Evolutionary conservation across 2,113 vertebrate species (phyloP).

Genomic region (Hippocampus comes): DNA sequence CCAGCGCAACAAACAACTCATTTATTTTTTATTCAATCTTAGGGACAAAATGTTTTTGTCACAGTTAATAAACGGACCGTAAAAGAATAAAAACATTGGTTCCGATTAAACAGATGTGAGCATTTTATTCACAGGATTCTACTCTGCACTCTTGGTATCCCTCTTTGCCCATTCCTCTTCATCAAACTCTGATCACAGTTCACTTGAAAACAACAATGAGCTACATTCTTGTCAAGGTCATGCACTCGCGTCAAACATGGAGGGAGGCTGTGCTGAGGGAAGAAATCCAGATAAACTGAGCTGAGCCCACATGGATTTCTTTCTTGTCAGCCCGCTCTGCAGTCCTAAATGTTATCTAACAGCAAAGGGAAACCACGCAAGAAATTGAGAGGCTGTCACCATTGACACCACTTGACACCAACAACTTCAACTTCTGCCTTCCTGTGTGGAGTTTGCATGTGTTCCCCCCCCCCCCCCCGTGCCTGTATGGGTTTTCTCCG

Average conservation of each 20-base stretch:
- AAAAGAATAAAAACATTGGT: conserved; percentile 3
- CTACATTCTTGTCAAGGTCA: conserved; percentile 78
- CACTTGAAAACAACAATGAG: conserved; percentile 71
- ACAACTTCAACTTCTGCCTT: conserved; percentile 30
- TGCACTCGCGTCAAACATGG: conserved; percentile 41
- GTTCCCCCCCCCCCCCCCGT: no score
- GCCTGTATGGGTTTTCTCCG: no score
- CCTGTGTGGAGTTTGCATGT: no score
- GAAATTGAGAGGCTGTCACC: conserved; percentile 58
- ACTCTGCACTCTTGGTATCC: not conserved
- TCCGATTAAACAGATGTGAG: conserved; percentile 5
- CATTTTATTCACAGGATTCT: conserved; percentile 18
- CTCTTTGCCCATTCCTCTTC: conserved; percentile 42
- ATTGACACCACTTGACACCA: conserved; percentile 52
- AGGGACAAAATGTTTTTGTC: not conserved
- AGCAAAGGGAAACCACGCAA: conserved; percentile 60
- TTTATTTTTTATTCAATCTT: not conserved
- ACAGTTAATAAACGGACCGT: not conserved
- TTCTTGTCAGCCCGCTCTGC: conserved; percentile 45
- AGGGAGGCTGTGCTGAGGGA: conserved; percentile 45
- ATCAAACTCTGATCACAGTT: conserved; percentile 57
- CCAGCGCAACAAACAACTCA: conserved; percentile 3
- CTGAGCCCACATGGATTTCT: conserved; percentile 60
- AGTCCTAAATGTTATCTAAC: conserved; percentile 66
- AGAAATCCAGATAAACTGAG: conserved; percentile 73